phyloP scores from a whole-genome alignment of 2,888 invertebrate genomes.

The Blastobasis lacticolella region DNA sequence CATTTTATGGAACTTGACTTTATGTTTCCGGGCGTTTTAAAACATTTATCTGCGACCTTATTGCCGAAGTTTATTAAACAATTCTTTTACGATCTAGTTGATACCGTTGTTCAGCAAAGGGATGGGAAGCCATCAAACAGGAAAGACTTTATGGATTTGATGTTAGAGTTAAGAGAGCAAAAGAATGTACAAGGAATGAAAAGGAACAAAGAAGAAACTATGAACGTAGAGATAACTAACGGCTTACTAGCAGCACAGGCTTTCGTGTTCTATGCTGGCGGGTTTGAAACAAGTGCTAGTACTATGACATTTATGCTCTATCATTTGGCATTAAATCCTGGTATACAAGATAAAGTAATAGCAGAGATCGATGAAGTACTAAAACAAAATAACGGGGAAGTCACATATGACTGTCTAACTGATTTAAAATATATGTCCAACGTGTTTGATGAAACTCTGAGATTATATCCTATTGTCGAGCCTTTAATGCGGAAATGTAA shows the following conservation, averaged over 20 bases:
- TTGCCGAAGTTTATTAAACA: no score
- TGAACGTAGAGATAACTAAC: slow-evolving; percentile 24
- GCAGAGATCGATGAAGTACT: slow-evolving; percentile 35
- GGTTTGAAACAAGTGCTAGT: slow-evolving; percentile 51
- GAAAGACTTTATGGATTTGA: slow-evolving; percentile 42
- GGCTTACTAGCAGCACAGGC: slow-evolving; percentile 31
- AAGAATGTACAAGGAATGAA: slow-evolving; percentile 21
- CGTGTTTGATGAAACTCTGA: slow-evolving; percentile 48
- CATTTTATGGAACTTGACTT: not conserved
- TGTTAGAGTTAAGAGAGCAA: slow-evolving; percentile 30
- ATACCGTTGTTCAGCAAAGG: slow-evolving; percentile 27
- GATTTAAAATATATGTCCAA: slow-evolving; percentile 44
- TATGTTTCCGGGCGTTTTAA: not conserved
- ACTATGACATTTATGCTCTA: slow-evolving; percentile 38
- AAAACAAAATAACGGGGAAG: slow-evolving; percentile 24
- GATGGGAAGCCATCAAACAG: slow-evolving; percentile 27
- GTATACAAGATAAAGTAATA: slow-evolving; percentile 34
- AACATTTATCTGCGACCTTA: no score
- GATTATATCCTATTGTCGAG: slow-evolving; percentile 54
- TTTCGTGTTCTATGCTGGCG: slow-evolving; percentile 43
- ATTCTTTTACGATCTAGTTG: slow-evolving; percentile 25
- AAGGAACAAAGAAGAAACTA: slow-evolving; percentile 11
- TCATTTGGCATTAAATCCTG: slow-evolving; percentile 38
- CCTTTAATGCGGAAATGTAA: slow-evolving; percentile 36
- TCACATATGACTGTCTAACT: slow-evolving; percentile 36